These are phyloP conservation scores for Thryonomys swinderianus DNA, from an alignment of 2,113 vertebrate genomes.

Conservation along the genomic window DNA sequence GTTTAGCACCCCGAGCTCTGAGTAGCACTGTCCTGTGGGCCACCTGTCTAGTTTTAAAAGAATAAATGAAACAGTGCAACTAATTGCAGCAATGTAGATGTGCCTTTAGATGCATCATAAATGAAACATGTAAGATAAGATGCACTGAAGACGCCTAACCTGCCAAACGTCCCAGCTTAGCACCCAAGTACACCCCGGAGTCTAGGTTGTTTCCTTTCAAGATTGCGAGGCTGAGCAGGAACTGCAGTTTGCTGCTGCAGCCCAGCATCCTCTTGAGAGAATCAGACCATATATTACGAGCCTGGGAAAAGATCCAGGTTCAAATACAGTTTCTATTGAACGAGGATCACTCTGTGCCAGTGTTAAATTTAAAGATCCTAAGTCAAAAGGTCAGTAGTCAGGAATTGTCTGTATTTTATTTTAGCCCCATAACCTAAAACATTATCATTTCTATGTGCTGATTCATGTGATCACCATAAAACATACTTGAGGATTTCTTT, in stretches of 20 bases:
- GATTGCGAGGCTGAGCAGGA: neutral
- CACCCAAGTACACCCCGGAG: neutral
- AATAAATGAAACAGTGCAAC: neutral
- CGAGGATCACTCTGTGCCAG: neutral
- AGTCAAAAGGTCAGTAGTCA: neutral
- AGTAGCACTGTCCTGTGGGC: neutral
- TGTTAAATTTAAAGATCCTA: neutral
- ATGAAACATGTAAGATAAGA: neutral
- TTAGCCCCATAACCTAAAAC: neutral
- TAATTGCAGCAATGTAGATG: neutral
- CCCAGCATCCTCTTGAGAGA: neutral
- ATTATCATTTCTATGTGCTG: constrained; percentile 1
- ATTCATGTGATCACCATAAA: neutral
- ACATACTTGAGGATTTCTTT: neutral
- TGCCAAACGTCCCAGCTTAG: neutral
- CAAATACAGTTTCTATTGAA: neutral
- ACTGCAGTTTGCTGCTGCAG: neutral
- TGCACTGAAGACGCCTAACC: neutral
- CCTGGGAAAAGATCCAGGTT: neutral
- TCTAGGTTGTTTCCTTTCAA: neutral
- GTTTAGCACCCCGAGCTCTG: neutral
- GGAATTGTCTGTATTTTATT: neutral
- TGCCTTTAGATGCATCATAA: neutral
- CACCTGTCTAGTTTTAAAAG: neutral
- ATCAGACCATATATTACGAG: neutral